Base-by-base conservation (phyloP, 2,113 vertebrate species). In the Aegithalos caudatus region DNA sequence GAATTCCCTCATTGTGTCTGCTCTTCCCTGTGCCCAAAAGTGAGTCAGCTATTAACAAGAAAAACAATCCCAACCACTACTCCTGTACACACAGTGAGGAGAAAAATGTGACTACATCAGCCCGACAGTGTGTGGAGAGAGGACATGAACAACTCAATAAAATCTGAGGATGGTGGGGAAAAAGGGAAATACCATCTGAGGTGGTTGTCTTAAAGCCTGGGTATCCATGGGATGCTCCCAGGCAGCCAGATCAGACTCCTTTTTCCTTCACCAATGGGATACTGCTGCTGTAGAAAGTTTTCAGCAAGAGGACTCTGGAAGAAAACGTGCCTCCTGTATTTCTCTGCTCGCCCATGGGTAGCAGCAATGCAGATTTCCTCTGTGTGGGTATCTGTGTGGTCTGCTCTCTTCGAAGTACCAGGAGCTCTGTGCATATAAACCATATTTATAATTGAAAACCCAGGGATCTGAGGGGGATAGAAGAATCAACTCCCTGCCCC, bases 281-380 rank as follows among this genome's bases (percentile, higher is more conserved):
- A 50, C 12, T n/a, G 33, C 17, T 84, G 37, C 67, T 86, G 58
- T 71, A 65, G 62, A 56, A 86, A 67, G 24, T 64, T 83, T 78
- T 25, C 71, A 84, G 44, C 45, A 70, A 29, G 51, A 86, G 7
- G 4, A 33, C 24, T 89, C 31, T 31, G 22, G 42, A 77, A 89
- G 29, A 42, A 27, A 76, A 80, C 4, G 7, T 31, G 47, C 19
- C n/a, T 69, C 29, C 47, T 27, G 17, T 0, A 0, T 54, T 91
- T 47, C 74, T 84, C 47, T 1, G 1, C 66, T 86, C 1, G 1
- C 14, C 35, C 1, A 0, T 1, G 14, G 50, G 12, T 0, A 60
- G 61, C 1, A 2, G 56, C 48, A 67, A n/a, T 11, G 31, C 70
- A 77, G 47, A 18, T 66, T 83, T 93, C 42, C 17, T 37, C 17